Base-by-base conservation (phyloP, 2,888 invertebrate genomes). In the Oscheius sp. region DNA sequence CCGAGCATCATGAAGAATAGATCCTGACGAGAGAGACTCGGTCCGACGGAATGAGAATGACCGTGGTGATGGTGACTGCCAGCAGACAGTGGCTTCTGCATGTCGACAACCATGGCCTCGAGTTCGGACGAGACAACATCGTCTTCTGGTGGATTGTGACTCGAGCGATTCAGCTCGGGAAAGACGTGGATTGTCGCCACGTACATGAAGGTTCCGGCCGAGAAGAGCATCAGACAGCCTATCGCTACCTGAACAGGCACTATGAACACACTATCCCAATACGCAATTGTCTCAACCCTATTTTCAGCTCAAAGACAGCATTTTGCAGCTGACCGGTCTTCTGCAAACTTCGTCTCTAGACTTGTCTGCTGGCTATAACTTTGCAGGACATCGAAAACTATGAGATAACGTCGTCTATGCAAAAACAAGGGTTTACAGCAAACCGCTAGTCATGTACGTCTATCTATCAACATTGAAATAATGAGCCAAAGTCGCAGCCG, bases 121-220 rank as follows among this genome's bases (percentile, higher is more conserved):
- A 63, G 63, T 59, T 72, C 63, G 13, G 35, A 53, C 29, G 73
- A 53, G 21, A 51, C 51, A 7, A 21, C 21, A 13, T 50, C 48
- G 9, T 21, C 33, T 13, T 21, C 33, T 32, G 29, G 9, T 9
- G 11, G 13, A 62, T 63, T 48, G n/a, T 48, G 29, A 2, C 37
- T 13, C 11, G 10, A 29, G 1, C 80, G 72, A 37, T 90, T 89
- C 63, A 99, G 91, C 90, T 99, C 99, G 0, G 99, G 98, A 63
- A 99, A 90, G 0, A 99, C 97, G 90, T 99, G 99, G 0, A 99
- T 97, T 0, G 98, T 98, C 0, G 99, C 96, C 2, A 99, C 99
- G 90, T 98, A 99, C 0, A 99, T 92, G 91, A 99, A 99, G 13
- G 99, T 99, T 0, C 99, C 99, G 0, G 97, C 99, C 58, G 97